A percentile compares a stretch with the other conserved stretches of the same genome.
These are phyloP conservation scores for Martes flavigula DNA, from an alignment of 2,797 vertebrate species.

Conservation along the genomic window DNA sequence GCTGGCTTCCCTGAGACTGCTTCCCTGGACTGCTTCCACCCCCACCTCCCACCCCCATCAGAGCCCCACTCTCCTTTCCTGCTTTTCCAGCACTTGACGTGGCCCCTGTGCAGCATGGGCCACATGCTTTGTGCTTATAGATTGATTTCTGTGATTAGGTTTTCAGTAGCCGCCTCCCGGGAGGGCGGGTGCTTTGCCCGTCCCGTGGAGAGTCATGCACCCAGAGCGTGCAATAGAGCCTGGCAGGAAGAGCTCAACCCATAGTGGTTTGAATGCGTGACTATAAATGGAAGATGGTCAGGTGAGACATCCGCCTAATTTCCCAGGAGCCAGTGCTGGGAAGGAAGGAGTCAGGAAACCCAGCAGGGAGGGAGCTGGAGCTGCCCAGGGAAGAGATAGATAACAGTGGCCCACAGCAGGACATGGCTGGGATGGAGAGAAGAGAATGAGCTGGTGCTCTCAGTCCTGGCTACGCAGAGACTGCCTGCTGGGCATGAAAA, in stretches of 20 bases:
- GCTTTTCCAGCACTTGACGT: not conserved
- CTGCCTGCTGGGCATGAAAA: not conserved
- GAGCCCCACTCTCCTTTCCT: not conserved
- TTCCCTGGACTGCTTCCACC: not conserved
- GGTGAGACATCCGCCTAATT: not conserved
- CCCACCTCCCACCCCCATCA: not conserved
- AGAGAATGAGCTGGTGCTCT: no score
- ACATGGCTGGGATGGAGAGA: not conserved
- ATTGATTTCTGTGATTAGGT: not conserved
- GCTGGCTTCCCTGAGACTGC: not conserved
- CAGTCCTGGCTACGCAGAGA: not conserved
- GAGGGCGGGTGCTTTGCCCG: not conserved
- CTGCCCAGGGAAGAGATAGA: not conserved
- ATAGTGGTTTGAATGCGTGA: no score
- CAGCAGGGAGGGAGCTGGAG: not conserved
- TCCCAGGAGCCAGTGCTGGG: not conserved
- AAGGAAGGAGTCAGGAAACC: not conserved
- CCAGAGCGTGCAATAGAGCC: not conserved
- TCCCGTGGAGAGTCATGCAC: fast-evolving
- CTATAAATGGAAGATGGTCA: not conserved
- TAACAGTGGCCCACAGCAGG: not conserved
- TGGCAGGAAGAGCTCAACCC: not conserved
- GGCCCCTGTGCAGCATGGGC: no score
- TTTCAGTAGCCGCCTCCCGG: not conserved
- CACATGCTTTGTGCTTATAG: not conserved